Evolutionary conservation across 2,797 vertebrate genomes (phyloP), one percentile per base, ranked within the genome.

Genomic region (Odontamblyopus rebecca): DNA sequence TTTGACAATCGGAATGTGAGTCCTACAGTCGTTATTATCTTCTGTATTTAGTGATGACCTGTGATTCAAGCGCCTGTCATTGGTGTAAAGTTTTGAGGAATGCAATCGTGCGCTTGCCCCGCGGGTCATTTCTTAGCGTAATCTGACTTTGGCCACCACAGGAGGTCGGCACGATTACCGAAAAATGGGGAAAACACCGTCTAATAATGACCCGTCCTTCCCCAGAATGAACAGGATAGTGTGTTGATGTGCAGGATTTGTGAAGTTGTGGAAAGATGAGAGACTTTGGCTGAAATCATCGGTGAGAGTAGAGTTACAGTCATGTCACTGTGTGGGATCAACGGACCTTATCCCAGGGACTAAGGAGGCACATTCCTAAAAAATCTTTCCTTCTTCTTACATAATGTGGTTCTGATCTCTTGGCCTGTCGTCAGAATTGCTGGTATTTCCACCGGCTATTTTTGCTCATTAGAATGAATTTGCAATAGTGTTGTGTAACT

Each of bases 401-500:
- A 67, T 75, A 29, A 69, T 30, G 68, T 8, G 0, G 69, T 79
- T 15, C 64, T 61, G 66, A 77, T 77, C 62, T 59, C 70, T 63
- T 69, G 64, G 75, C 68, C 8, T 65, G 18, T 72, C 44, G 72
- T 56, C 64, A 71, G 64, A 80, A 66, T 69, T 0, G 2, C 51
- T 67, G 18, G 38, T 61, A 38, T 79, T 70, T 44, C 13, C 41
- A 44, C 41, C 57, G 69, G 13, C 60, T 79, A 77, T 82, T 77
- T 81, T 87, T 41, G 56, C 41, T 70, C 15, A 3, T 26, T 54
- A n/a, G 29, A 65, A 61, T 75, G 80, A 83, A 73, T 81, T 75
- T 84, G 63, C 74, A 78, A 81, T 72, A 11, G 68, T 64, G 7
- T 89, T 86, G 85, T 74, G 41, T 68, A 86, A 89, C 26, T 15